These are phyloP conservation scores for Lacanobia wlatinum DNA, from an alignment of 2,888 invertebrate genomes.

Conservation along the genomic window DNA sequence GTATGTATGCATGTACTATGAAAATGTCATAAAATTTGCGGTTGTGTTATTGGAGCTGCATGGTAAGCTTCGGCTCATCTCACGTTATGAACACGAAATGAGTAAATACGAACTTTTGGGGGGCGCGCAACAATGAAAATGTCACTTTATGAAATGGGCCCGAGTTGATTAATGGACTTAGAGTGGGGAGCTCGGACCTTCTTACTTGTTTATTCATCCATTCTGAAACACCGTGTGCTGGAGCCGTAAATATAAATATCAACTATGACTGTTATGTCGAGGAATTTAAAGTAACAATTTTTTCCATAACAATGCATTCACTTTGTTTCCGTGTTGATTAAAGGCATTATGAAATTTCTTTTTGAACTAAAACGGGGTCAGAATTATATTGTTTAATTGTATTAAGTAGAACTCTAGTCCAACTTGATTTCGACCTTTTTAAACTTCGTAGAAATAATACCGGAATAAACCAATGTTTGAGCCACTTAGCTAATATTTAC, in stretches of 20 bases:
- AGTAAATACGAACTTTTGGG: slow-evolving; percentile 84
- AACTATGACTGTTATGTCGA: slow-evolving; percentile 49
- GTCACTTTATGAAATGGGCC: slow-evolving; percentile 89
- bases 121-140: slow-evolving; percentile 87
- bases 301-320: slow-evolving; percentile 38
- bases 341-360: slow-evolving; percentile 8
- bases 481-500: neutral
- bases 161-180: slow-evolving; percentile 86
- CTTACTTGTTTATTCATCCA: slow-evolving; percentile 84
- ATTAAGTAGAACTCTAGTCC: neutral
- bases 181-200: slow-evolving; percentile 79
- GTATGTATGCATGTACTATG: slow-evolving; percentile 51
- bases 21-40: slow-evolving; percentile 68
- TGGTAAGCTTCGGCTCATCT: slow-evolving; percentile 74
- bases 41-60: slow-evolving; percentile 78
- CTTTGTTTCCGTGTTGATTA: slow-evolving; percentile 24
- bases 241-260: slow-evolving; percentile 74
- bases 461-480: neutral
- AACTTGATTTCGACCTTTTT: neutral
- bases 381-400: neutral
- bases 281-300: slow-evolving; percentile 49
- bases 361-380: neutral
- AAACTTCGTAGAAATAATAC: neutral
- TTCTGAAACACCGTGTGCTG: slow-evolving; percentile 60
- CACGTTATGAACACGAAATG: slow-evolving; percentile 81